Conservation (phyloP, 2,888 invertebrate genomes). For the Emmelina monodactyla region DNA sequence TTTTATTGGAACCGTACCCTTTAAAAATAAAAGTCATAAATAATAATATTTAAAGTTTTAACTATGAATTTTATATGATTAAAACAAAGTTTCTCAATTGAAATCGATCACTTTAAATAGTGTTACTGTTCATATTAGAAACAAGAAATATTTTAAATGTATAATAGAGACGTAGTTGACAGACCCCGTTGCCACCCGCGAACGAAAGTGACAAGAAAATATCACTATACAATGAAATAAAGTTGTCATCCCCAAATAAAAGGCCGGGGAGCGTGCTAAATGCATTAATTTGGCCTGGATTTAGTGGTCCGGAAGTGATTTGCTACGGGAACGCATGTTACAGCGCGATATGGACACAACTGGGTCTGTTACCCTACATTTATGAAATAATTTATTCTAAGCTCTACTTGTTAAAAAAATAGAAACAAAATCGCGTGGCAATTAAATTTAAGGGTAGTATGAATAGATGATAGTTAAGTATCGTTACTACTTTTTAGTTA, state of each 20-base stretch:
- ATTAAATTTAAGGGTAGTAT: conserved; percentile 23
- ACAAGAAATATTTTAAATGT: too few species aligned
- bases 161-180: too few species aligned
- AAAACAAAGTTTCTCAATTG: too few species aligned
- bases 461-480: conserved; percentile 36
- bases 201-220: conserved; percentile 60
- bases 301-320: conserved; percentile 67
- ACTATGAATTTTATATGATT: too few species aligned
- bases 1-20: neutral
- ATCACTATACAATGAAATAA: conserved; percentile 60
- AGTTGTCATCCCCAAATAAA: conserved; percentile 62
- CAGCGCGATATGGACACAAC: conserved; percentile 32
- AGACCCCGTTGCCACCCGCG: conserved; percentile 21
- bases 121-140: too few species aligned
- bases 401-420: conserved; percentile 24
- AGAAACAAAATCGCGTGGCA: conserved; percentile 22
- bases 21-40: too few species aligned
- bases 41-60: too few species aligned
- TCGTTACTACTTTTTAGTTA: conserved; percentile 37
- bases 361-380: conserved; percentile 41
- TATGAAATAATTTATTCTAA: conserved; percentile 25
- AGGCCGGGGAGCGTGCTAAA: conserved; percentile 60
- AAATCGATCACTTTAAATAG: too few species aligned
- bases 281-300: conserved; percentile 65
- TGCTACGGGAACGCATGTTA: conserved; percentile 63